Conservation (phyloP, 2,113 vertebrate genomes). For the Shinisaurus crocodilurus region DNA sequence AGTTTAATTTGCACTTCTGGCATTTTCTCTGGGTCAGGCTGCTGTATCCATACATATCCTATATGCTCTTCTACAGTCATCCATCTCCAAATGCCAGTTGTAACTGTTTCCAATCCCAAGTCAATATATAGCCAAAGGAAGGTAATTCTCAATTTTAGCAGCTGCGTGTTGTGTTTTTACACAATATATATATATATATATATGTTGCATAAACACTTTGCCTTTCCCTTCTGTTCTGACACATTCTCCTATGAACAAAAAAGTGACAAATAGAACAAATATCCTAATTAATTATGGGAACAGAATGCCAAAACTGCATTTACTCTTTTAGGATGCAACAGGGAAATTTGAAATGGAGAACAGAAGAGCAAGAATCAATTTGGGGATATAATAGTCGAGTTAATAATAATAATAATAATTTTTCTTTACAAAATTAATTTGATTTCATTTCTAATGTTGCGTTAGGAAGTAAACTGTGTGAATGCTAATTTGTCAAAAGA, state of each 20-base stretch:
- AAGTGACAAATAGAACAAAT: conserved; percentile 12
- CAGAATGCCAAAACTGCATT: conserved; percentile 5
- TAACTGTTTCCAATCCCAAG: background rate
- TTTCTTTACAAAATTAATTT: conserved; percentile 21
- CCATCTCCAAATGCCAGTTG: background rate
- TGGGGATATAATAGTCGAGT: background rate
- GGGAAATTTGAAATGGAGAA: conserved; percentile 11
- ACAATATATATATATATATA: conserved; percentile 1
- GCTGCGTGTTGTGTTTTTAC: background rate
- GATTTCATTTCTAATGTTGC: conserved; percentile 13
- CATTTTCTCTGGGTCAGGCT: background rate
- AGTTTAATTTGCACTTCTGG: background rate
- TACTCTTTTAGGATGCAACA: background rate
- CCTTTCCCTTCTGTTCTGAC: background rate
- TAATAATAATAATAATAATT: background rate
- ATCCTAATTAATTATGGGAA: conserved; percentile 31
- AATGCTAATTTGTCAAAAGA: conserved; percentile 25
- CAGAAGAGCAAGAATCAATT: conserved; percentile 5
- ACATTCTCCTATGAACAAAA: background rate
- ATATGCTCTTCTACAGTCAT: background rate
- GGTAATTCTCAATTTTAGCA: conserved; percentile 7
- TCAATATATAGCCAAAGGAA: conserved; percentile 4
- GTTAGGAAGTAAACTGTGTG: conserved; percentile 5
- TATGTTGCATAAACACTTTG: conserved; percentile 3
- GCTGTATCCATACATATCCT: background rate